Percentiles rank a stretch among this genome's conserved stretches.
Evolutionary conservation across 2,113 vertebrate genomes (phyloP).

Genomic region (Climacteris rufus): DNA sequence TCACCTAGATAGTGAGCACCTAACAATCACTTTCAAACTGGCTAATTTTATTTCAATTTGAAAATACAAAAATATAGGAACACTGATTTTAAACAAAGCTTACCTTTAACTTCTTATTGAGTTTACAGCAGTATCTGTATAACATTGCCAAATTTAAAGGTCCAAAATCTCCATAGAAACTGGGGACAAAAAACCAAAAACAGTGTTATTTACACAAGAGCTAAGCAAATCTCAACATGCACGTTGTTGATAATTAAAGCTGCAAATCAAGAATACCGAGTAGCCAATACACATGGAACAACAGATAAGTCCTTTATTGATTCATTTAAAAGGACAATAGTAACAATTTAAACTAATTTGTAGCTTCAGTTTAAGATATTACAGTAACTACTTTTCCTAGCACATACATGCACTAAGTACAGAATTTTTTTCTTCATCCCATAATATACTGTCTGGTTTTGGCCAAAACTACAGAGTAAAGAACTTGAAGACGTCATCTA

Average conservation of each 20-base stretch:
- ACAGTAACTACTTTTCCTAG: background rate
- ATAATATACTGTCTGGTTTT: background rate
- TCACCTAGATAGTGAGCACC: background rate
- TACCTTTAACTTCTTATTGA: slow-evolving; percentile 98
- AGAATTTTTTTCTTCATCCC: background rate
- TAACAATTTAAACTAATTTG: background rate
- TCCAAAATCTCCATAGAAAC: slow-evolving; percentile 97
- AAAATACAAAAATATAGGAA: background rate
- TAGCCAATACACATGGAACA: background rate
- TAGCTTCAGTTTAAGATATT: background rate
- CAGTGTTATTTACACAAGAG: background rate
- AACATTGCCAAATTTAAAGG: slow-evolving; percentile 93
- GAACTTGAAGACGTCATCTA: background rate
- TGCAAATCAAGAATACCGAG: background rate
- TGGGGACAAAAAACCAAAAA: slow-evolving; percentile 35
- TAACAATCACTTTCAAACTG: background rate
- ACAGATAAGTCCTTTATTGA: background rate
- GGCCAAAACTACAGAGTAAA: background rate
- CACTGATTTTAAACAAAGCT: slow-evolving; percentile 43
- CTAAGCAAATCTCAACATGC: background rate
- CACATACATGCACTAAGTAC: background rate
- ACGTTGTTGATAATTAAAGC: background rate
- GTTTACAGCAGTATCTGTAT: slow-evolving; percentile 96
- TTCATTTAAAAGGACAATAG: background rate
- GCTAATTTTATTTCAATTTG: background rate